A percentile compares a stretch with the other conserved stretches of the same genome.
Evolutionary conservation across 2,113 vertebrate species (phyloP).

Genomic region (Orthochromis malagaraziensis): DNA sequence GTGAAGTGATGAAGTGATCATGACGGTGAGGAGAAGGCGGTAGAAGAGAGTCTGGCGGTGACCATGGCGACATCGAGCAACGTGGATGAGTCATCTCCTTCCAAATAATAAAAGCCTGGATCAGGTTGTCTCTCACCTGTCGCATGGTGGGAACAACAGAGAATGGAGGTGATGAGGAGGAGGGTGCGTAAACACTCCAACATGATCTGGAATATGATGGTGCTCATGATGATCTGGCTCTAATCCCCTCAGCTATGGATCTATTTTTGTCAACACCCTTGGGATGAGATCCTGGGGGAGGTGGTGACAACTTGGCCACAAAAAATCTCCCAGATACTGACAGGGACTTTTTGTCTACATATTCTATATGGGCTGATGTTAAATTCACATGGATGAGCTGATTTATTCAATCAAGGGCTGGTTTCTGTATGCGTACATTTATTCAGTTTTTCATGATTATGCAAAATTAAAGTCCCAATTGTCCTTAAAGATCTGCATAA

Average conservation of each 20-base stretch:
- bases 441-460: background rate
- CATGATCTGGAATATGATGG: background rate
- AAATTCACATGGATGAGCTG: background rate
- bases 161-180: background rate
- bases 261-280: background rate
- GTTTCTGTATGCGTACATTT: background rate
- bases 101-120: background rate
- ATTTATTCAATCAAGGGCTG: background rate
- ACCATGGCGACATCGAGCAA: constrained; percentile 1
- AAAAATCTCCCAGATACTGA: background rate
- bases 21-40: background rate
- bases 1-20: background rate
- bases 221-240: background rate
- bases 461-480: background rate
- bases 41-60: background rate
- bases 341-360: background rate
- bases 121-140: constrained; percentile 1
- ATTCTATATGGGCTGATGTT: background rate
- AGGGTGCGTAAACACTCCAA: background rate
- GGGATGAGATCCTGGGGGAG: background rate
- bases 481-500: background rate
- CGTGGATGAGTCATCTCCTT: constrained; percentile 18
- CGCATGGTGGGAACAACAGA: background rate
- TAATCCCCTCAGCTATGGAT: background rate
- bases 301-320: background rate